These are phyloP conservation scores for Balaeniceps rex DNA, from an alignment of 2,113 vertebrate genomes.

Conservation along the genomic window DNA sequence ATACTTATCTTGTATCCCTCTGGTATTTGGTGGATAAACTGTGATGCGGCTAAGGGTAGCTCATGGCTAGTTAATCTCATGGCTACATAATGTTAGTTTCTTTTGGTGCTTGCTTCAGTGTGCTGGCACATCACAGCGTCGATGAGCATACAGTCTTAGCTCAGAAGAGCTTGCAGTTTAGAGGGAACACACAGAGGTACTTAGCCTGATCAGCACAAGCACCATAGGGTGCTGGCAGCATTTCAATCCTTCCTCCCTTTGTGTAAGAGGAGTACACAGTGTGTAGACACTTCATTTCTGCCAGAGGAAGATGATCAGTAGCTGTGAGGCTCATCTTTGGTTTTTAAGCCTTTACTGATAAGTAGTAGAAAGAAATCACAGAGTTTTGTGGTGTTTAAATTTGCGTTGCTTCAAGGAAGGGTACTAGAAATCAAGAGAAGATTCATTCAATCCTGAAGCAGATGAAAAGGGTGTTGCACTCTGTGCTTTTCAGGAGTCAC, in stretches of 20 bases:
- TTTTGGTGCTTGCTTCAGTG: neutral
- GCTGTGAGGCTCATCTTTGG: neutral
- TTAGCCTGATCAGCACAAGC: neutral
- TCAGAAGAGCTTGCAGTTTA: neutral
- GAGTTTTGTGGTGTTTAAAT: neutral
- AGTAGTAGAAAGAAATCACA: neutral
- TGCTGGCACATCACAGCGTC: neutral
- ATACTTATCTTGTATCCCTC: neutral
- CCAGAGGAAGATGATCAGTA: neutral
- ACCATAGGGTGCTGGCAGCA: neutral
- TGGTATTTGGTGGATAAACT: neutral
- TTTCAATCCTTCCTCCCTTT: neutral
- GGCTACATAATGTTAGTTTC: neutral
- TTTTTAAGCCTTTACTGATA: neutral
- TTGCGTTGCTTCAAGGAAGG: neutral
- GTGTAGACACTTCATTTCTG: neutral
- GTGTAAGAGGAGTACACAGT: neutral
- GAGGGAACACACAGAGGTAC: neutral
- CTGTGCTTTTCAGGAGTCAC: neutral
- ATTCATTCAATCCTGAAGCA: neutral
- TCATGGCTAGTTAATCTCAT: neutral
- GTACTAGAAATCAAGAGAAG: neutral
- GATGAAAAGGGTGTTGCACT: neutral
- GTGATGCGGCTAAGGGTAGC: neutral
- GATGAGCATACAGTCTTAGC: neutral